A percentile compares a stretch with the other conserved stretches of the same genome.
phyloP scores from a whole-genome alignment of 1,140 invertebrate species.

The Vollenhovia emeryi region DNA sequence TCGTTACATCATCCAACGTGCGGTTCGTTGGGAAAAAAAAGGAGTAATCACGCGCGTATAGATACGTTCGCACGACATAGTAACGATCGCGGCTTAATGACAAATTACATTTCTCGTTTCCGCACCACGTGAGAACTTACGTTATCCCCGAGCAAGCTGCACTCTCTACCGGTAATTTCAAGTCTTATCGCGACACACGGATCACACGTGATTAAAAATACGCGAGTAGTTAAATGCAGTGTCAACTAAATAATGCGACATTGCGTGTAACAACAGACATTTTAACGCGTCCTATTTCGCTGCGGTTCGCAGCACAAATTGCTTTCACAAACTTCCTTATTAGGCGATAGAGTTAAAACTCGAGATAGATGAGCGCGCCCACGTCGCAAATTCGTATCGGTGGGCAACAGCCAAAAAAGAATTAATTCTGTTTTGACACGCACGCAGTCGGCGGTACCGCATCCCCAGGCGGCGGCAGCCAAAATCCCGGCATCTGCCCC shows the following conservation, averaged over 20 bases:
- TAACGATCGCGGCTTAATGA: conserved; percentile 34
- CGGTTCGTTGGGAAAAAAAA: conserved; percentile 56
- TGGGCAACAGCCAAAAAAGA: conserved; percentile 8
- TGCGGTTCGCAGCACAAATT: neutral
- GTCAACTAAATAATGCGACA: neutral
- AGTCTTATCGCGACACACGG: neutral
- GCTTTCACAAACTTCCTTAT: neutral
- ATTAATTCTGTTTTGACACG: conserved; percentile 79
- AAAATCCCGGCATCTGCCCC: conserved; percentile 61
- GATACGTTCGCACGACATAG: conserved; percentile 35
- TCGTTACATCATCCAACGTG: conserved; percentile 65
- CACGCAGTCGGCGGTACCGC: conserved; percentile 72
- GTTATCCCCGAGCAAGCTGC: neutral
- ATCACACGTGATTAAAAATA: conserved; percentile 2
- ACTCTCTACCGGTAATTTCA: conserved; percentile 5
- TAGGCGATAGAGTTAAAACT: conserved; percentile 12
- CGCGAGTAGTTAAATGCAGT: neutral
- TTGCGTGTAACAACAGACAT: neutral
- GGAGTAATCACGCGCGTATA: conserved; percentile 15
- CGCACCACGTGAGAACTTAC: conserved; percentile 38
- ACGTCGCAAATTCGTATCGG: conserved; percentile 7
- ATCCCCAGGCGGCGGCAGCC: conserved; percentile 55
- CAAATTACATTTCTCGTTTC: conserved; percentile 48
- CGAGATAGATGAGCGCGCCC: neutral
- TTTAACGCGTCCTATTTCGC: neutral